Conservation (phyloP, 1,140 invertebrate genomes). For the Notospermus geniculatus region DNA sequence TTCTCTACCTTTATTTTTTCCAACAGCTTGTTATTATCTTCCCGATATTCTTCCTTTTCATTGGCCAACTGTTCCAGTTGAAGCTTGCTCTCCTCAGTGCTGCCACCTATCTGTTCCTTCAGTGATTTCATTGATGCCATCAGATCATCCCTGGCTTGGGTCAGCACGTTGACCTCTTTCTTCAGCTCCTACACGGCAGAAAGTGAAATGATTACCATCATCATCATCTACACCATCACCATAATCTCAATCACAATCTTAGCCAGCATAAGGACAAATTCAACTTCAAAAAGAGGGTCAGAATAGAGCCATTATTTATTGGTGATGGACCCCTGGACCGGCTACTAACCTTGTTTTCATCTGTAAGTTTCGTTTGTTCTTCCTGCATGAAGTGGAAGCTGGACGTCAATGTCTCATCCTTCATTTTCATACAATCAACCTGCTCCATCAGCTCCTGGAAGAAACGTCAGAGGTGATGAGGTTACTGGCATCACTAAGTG, state of each 20-base stretch:
- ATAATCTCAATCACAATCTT: too few species aligned
- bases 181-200: conserved; percentile 34
- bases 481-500: too few species aligned
- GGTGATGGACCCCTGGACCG: neutral
- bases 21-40: conserved; percentile 19
- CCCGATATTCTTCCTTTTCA: conserved; percentile 15
- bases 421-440: conserved; percentile 50
- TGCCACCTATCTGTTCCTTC: conserved; percentile 23
- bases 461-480: too few species aligned
- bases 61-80: conserved; percentile 17
- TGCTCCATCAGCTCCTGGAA: conserved; percentile 40
- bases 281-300: neutral
- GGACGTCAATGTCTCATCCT: conserved; percentile 44
- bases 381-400: conserved; percentile 45
- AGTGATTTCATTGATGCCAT: conserved; percentile 30
- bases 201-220: too few species aligned
- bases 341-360: conserved; percentile 38
- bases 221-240: too few species aligned
- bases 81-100: conserved; percentile 20
- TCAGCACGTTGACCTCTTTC: conserved; percentile 29
- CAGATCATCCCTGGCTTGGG: conserved; percentile 32
- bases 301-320: neutral
- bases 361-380: conserved; percentile 31
- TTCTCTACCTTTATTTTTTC: conserved; percentile 7
- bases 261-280: too few species aligned